Conservation (phyloP, 2,888 invertebrate species). For the Ophonus ardosiacus region DNA sequence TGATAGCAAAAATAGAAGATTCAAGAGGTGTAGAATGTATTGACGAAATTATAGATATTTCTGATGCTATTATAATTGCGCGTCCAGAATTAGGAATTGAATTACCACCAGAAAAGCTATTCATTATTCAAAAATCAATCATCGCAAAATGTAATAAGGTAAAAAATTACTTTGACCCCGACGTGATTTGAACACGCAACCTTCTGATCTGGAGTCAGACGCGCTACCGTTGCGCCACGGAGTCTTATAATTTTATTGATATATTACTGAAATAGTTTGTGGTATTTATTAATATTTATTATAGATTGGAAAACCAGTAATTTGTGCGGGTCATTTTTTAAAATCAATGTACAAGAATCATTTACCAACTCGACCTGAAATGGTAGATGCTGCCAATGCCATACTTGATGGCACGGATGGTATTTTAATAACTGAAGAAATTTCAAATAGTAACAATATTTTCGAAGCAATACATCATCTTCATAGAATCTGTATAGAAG, state of each 20-base stretch:
- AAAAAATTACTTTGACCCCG: constrained; percentile 59
- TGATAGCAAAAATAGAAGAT: constrained; percentile 89
- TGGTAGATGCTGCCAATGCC: constrained; percentile 94
- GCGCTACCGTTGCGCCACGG: constrained; percentile 99
- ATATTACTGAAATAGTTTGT: too few relatives aligned
- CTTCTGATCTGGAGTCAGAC: constrained; percentile 99
- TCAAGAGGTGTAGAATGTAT: constrained; percentile 87
- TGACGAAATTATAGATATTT: constrained; percentile 85
- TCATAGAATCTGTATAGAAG: constrained; percentile 88
- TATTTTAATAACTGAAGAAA: constrained; percentile 90
- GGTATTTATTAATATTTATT: background rate
- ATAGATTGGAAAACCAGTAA: constrained; percentile 89
- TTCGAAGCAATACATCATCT: constrained; percentile 85
- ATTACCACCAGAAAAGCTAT: constrained; percentile 91
- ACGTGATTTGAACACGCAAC: constrained; percentile 81
- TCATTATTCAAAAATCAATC: constrained; percentile 92
- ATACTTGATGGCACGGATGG: constrained; percentile 94
- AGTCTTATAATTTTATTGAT: constrained; percentile 76
- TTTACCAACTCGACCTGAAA: constrained; percentile 86
- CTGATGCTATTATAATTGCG: constrained; percentile 94
- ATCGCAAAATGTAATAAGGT: constrained; percentile 88
- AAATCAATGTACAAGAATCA: constrained; percentile 90
- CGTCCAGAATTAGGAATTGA: constrained; percentile 91
- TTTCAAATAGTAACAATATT: constrained; percentile 86
- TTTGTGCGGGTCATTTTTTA: constrained; percentile 90